Conservation (phyloP, 2,797 vertebrate genomes). For the Molothrus aeneus region DNA sequence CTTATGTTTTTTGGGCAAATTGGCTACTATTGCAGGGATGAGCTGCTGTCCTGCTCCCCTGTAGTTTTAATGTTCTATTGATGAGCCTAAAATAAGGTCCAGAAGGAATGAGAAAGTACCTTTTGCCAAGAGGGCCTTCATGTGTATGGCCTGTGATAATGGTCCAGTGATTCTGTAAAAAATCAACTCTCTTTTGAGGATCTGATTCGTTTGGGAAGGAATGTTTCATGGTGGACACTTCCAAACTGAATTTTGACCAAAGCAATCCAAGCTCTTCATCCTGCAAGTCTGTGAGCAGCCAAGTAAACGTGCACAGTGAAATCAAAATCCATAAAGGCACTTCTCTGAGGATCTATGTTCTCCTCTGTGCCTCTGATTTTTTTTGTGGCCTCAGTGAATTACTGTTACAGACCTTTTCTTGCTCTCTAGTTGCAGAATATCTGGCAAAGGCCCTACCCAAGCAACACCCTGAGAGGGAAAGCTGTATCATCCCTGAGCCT, state of each 20-base stretch:
- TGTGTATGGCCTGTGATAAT: fast-evolving
- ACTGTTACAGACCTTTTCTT: background rate
- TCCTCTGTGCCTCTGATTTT: background rate
- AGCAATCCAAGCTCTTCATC: background rate
- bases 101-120: background rate
- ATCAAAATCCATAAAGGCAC: background rate
- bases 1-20: background rate
- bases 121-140: background rate
- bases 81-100: background rate
- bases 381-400: background rate
- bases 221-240: background rate
- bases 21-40: background rate
- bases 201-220: background rate
- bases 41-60: background rate
- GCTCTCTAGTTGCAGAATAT: background rate
- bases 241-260: background rate
- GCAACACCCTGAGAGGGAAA: background rate
- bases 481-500: background rate
- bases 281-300: background rate
- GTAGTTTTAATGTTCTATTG: background rate
- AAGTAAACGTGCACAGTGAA: background rate
- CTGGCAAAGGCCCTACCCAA: background rate
- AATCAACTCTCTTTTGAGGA: background rate
- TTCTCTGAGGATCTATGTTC: background rate
- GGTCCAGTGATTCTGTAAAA: background rate